phyloP scores from a whole-genome alignment of 2,113 vertebrate species.

The Typhlomys cinereus region DNA sequence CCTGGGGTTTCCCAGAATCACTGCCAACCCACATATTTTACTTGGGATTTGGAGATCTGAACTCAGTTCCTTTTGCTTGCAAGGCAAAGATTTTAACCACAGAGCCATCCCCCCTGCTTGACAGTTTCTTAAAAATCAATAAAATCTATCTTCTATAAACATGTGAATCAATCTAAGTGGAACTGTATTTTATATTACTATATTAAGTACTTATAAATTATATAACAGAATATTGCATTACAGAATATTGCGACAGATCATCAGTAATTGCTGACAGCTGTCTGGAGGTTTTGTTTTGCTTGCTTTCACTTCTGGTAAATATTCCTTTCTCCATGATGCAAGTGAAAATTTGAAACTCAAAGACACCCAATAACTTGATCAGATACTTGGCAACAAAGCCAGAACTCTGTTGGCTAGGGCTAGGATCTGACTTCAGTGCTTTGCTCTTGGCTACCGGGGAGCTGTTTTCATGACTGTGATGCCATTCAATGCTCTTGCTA shows the following conservation, averaged over 20 bases:
- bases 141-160: background rate
- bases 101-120: too few species aligned
- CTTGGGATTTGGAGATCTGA: too few species aligned
- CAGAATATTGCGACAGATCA: background rate
- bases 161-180: background rate
- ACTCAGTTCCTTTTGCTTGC: too few species aligned
- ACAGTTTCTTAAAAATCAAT: too few species aligned
- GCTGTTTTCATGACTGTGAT: constrained; percentile 19
- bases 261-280: background rate
- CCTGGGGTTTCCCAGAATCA: too few species aligned
- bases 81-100: too few species aligned
- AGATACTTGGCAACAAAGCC: background rate
- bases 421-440: constrained; percentile 27
- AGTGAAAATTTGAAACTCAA: constrained; percentile 26
- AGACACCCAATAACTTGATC: background rate
- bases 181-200: background rate
- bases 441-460: background rate
- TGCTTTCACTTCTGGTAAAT: background rate
- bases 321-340: background rate
- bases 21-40: too few species aligned
- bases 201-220: background rate
- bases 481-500: constrained; percentile 42
- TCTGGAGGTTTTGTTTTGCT: background rate
- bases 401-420: background rate
- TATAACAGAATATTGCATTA: background rate